Base-by-base conservation (phyloP, 1,140 invertebrate genomes). In the Euschistus heros region DNA sequence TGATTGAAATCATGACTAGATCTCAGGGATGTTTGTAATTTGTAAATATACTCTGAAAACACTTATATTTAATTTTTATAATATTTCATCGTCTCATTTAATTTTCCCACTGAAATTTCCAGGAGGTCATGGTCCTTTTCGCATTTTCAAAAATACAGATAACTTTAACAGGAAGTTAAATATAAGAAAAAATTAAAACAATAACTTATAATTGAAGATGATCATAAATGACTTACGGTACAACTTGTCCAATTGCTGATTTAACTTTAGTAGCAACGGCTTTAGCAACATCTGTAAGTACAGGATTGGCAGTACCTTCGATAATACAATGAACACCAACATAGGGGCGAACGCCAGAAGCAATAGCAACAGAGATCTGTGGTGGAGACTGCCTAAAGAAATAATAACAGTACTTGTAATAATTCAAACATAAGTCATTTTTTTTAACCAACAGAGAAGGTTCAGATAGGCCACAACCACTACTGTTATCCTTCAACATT, bases 231-330 rank as follows among this genome's bases (percentile, higher is more conserved):
- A 83, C 82, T 82, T 80, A 92, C 87, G 89, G 88, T 68, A 92
- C 82, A 64, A 88, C 87, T 62, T 81, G 81, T 67, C 83, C 78
- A 55, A 87, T 75, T 62, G 81, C 82, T 66, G 84, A 89, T 73
- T 89, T 92, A 17, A 96, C 80, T 81, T 93, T 93, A 69, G 83
- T 87, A 18, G 92, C 91, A 66, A 96, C 87, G 66, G 89, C 91
- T 73, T 89, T 86, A 0, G 92, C 92, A 42, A 97, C 89, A 76
- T 96, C 90, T 67, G 84, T 85, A 54, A 91, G 80, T 33, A 85
- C 80, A 17, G 82, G 85, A 47, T 84, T 85, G 67, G 82, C 79
- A 64, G 86, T 82, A 68, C 91, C 92, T 83, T 96, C 92, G 37
- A 92, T 77, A 26, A 90, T 90, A 77, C 90, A 89, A 76, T 94